These are phyloP conservation scores for Phytoseiulus persimilis DNA, from an alignment of 2,888 invertebrate species.

Conservation along the genomic window DNA sequence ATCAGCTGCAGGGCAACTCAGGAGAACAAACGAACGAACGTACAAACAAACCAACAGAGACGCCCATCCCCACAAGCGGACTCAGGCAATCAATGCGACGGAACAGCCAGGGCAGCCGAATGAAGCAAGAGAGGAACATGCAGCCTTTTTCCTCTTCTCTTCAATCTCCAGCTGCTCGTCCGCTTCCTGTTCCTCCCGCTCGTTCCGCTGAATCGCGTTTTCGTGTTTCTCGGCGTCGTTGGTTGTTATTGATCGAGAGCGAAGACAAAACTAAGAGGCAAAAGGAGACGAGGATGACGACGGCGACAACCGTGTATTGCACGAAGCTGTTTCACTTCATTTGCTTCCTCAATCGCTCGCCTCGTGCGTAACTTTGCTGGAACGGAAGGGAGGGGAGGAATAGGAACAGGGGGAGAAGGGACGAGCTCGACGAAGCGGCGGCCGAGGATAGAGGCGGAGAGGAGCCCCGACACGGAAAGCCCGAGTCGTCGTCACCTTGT, in stretches of 20 bases:
- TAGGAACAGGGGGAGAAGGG: neutral
- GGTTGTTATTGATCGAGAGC: neutral
- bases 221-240: neutral
- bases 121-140: neutral
- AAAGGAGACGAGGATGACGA: neutral
- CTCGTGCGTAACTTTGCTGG: neutral
- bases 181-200: neutral
- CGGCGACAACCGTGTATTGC: neutral
- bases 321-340: neutral
- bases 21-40: neutral
- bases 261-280: neutral
- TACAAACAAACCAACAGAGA: neutral
- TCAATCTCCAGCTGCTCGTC: neutral
- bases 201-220: neutral
- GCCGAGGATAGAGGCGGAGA: neutral
- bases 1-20: neutral
- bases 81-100: neutral
- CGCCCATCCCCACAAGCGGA: neutral
- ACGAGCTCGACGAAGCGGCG: neutral
- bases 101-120: neutral
- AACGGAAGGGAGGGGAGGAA: neutral
- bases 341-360: neutral
- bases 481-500: neutral
- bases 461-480: neutral
- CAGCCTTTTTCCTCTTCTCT: neutral